Evolutionary conservation across 2,888 invertebrate genomes (phyloP).

Genomic region (Phyllotreta striolata): DNA sequence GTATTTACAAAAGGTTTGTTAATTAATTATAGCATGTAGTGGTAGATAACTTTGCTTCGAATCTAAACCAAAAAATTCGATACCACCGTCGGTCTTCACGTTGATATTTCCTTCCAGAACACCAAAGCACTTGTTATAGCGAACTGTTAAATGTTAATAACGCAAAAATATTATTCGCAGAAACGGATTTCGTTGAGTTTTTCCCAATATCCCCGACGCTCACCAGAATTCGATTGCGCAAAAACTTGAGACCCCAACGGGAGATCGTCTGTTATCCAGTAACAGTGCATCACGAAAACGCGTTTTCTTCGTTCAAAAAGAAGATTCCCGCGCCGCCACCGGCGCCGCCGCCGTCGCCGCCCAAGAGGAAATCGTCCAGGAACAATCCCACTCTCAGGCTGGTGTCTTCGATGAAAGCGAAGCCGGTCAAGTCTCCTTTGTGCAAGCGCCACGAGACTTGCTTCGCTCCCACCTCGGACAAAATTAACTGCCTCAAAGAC

Average conservation of each 20-base stretch:
- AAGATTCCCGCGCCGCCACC: slow-evolving; percentile 57
- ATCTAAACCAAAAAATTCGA: no score
- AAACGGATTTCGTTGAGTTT: slow-evolving; percentile 81
- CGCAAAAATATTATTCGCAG: slow-evolving; percentile 63
- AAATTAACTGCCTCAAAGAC: slow-evolving; percentile 69
- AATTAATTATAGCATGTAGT: neutral
- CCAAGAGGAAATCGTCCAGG: slow-evolving; percentile 78
- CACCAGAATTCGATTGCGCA: slow-evolving; percentile 81
- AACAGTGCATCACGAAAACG: slow-evolving; percentile 60
- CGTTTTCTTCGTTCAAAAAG: slow-evolving; percentile 69
- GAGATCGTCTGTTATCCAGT: slow-evolving; percentile 72
- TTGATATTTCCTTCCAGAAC: slow-evolving; percentile 32
- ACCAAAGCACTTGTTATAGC: slow-evolving; percentile 34
- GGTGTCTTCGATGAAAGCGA: slow-evolving; percentile 66
- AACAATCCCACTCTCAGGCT: slow-evolving; percentile 74
- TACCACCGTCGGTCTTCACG: slow-evolving; percentile 21
- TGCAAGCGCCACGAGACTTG: slow-evolving; percentile 64
- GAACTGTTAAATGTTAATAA: slow-evolving; percentile 21
- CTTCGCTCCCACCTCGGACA: slow-evolving; percentile 61
- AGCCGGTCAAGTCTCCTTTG: slow-evolving; percentile 51
- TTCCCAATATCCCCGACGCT: slow-evolving; percentile 82
- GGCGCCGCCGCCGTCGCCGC: slow-evolving; percentile 73
- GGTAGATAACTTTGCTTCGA: slow-evolving; percentile 7
- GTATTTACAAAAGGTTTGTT: no score
- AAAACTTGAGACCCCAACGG: slow-evolving; percentile 61